Base-by-base conservation (phyloP, 2,797 vertebrate species). In the Sciaenops ocellatus region DNA sequence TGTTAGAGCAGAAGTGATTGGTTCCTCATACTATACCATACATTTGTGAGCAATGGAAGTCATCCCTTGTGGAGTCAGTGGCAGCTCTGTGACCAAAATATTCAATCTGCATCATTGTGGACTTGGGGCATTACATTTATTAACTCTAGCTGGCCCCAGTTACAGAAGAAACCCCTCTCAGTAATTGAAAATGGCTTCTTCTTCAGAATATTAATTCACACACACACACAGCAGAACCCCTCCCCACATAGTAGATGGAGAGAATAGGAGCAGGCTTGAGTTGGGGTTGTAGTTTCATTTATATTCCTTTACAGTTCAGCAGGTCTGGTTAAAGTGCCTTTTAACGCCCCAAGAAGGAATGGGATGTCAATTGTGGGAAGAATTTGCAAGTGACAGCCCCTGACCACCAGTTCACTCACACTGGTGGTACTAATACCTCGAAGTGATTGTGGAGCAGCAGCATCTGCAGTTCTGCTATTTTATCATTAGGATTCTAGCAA, bases 291-390 rank as follows among this genome's bases (percentile, higher is more conserved):
- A 76, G 73, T 84, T 82, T 79, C 57, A 90, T 90, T 90, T 86
- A 88, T 72, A 86, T 88, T 86, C 79, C 64, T 87, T 89, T 84
- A 80, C 85, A 87, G 89, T 90, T 88, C 86, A 91, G 85, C 78
- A 80, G 81, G 63, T 86, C 72, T 66, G 51, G 65, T 80, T 85
- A 77, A 87, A 89, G 84, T 83, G 74, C 6, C 51, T 81, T 85
- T 82, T 80, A 85, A 76, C 26, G 41, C 72, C 63, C 52, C 13
- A 2, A 61, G 78, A 80, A 69, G 72, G 82, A 85, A 84, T 81
- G 63, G 76, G 60, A 76, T 79, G 79, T 85, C 80, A 81, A 52
- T 81, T 88, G 80, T 64, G 38, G 61, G 69, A 69, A 57, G 71
- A 80, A 84, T 87, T 89, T 86, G 80, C 72, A 91, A 87, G 76